A percentile compares a stretch with the other conserved stretches of the same genome.
phyloP scores from a whole-genome alignment of 1,140 invertebrate genomes.

The Leptinotarsa texana region DNA sequence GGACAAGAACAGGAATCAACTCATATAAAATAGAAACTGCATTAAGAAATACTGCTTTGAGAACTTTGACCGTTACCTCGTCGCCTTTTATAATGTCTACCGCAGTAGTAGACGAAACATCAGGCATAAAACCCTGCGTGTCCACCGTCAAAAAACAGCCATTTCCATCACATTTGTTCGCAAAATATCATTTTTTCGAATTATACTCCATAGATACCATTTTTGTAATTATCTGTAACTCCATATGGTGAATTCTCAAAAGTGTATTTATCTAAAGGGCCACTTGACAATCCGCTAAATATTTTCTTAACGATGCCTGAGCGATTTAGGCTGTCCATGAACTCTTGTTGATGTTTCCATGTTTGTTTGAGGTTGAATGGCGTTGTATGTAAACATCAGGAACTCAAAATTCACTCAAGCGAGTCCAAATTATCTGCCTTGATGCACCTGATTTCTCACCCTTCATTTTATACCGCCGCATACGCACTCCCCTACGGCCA shows the following conservation, averaged over 20 bases:
- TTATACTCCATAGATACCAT: no score
- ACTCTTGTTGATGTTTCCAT: conserved; percentile 32
- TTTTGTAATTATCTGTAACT: no score
- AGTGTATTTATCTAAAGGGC: background rate
- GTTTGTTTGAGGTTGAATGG: conserved; percentile 26
- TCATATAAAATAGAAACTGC: no score
- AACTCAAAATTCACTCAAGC: conserved; percentile 26
- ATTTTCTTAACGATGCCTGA: conserved; percentile 3
- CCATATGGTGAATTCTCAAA: background rate
- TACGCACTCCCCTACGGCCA: conserved; percentile 14
- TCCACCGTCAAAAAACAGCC: no score
- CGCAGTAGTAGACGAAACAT: no score
- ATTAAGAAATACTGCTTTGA: no score
- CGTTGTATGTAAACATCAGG: conserved; percentile 27
- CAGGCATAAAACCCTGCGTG: no score
- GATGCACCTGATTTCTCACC: conserved; percentile 35
- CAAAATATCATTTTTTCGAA: no score
- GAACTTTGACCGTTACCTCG: no score
- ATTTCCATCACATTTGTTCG: no score
- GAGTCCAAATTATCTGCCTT: conserved; percentile 28
- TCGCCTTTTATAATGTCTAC: no score
- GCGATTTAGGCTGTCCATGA: background rate
- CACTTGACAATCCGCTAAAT: background rate
- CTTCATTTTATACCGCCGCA: conserved; percentile 21
- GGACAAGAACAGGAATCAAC: no score